These are phyloP conservation scores for Ectemnius cavifrons DNA, from an alignment of 2,888 invertebrate species.

Conservation along the genomic window DNA sequence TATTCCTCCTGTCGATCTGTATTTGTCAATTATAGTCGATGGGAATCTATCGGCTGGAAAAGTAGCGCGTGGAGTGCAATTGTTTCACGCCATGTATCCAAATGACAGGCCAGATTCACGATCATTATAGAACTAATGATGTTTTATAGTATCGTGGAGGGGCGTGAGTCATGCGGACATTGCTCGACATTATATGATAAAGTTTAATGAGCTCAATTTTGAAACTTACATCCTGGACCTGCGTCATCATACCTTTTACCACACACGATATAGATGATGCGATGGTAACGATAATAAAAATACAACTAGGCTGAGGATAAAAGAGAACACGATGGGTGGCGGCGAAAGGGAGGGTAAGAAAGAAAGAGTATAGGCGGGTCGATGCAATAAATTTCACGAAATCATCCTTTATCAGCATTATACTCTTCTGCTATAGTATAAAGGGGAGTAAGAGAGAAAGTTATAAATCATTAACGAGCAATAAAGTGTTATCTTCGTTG, in stretches of 20 bases:
- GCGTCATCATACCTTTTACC: neutral
- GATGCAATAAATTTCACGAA: slow-evolving; percentile 2
- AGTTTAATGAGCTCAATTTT: neutral
- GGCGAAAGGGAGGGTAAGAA: neutral
- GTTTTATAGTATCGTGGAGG: neutral
- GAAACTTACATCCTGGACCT: neutral
- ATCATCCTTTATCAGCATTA: slow-evolving; percentile 7
- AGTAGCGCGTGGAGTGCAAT: too few relatives aligned
- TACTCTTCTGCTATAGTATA: neutral
- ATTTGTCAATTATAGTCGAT: too few relatives aligned
- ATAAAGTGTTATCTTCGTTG: slow-evolving; percentile 29
- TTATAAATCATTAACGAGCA: slow-evolving; percentile 28
- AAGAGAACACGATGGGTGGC: neutral
- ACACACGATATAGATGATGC: neutral
- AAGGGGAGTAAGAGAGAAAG: neutral
- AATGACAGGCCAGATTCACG: too few relatives aligned
- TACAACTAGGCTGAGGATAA: neutral
- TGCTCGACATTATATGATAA: neutral
- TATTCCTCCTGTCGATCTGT: too few relatives aligned
- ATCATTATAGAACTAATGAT: too few relatives aligned
- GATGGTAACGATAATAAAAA: neutral
- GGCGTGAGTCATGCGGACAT: neutral
- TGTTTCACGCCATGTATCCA: too few relatives aligned
- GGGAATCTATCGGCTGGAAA: too few relatives aligned
- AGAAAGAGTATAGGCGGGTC: neutral